Base-by-base conservation (phyloP, 2,888 invertebrate genomes). In the Galerucella pusilla region DNA sequence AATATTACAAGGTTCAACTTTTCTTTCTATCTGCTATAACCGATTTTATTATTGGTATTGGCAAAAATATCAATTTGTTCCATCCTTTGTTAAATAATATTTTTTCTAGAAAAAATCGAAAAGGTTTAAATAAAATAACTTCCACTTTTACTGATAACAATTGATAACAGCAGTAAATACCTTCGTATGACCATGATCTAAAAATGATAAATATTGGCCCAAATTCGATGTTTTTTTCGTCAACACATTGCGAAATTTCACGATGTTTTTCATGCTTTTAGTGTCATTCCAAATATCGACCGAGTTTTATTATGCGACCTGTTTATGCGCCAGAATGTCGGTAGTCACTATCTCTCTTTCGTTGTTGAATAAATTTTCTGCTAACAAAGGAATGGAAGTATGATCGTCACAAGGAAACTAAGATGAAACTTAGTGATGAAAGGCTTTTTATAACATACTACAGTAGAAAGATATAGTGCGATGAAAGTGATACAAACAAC, bases 241-340 rank as follows among this genome's bases (percentile, higher is more conserved):
- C 49, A 49, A 42, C 35, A 42, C 35, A 42, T 42, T 42, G 35
- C 35, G 7, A 42, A 42, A 42, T 42, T 49, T 49, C 49, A 14
- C 11, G 5, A 49, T 49, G 49, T 49, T 54, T 54, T 54, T 54
- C n/a, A n/a, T 16, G 14, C n/a, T 54, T 54, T 54, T 14, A 49
- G 14, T 49, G n/a, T 59, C 16, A 25, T 59, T 25, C 59, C 60
- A 42, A 75, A 75, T 75, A 75, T 75, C 68, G 75, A 75, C 59
- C 75, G 68, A 52, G 54, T 61, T 75, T 69, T 73, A 75, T 73
- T 68, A 69, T 25, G 68, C 71, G 66, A 42, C 70, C 73, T 71
- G 76, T 69, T 76, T 73, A 76, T 71, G 46, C 73, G 68, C 70
- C 63, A 67, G 70, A 71, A 71, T 73, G 74, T 63, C 71, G 61